Evolutionary conservation across 2,797 vertebrate species (phyloP).

Genomic region (Gallinago solitaria): DNA sequence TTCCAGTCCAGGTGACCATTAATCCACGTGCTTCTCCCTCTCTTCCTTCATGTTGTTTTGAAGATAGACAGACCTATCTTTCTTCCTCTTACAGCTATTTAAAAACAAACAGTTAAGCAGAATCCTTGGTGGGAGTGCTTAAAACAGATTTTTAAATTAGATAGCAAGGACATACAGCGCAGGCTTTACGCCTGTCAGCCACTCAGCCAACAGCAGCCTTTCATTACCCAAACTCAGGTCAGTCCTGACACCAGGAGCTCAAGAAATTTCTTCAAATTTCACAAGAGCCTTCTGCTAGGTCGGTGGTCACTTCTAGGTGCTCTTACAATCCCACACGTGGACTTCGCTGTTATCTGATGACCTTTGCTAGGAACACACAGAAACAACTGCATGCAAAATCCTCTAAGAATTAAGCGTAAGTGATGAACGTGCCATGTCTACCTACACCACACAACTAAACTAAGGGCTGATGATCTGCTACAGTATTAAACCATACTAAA

Average conservation of each 20-base stretch:
- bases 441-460: not conserved
- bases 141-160: not conserved
- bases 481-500: not conserved
- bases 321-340: not conserved
- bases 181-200: not conserved
- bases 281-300: not conserved
- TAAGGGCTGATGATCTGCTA: not conserved
- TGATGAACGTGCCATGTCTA: rapidly evolving
- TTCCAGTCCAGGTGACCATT: not conserved
- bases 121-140: not conserved
- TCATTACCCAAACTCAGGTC: not conserved
- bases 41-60: not conserved
- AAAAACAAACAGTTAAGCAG: not conserved
- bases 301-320: not conserved
- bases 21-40: not conserved
- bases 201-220: not conserved
- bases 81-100: not conserved
- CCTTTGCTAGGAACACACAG: not conserved
- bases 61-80: not conserved
- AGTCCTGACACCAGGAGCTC: not conserved
- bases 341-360: not conserved
- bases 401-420: not conserved
- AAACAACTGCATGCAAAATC: not conserved
- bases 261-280: not conserved
- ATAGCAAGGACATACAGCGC: not conserved